phyloP scores from a whole-genome alignment of 2,888 invertebrate genomes.

The Amaurobius ferox region DNA sequence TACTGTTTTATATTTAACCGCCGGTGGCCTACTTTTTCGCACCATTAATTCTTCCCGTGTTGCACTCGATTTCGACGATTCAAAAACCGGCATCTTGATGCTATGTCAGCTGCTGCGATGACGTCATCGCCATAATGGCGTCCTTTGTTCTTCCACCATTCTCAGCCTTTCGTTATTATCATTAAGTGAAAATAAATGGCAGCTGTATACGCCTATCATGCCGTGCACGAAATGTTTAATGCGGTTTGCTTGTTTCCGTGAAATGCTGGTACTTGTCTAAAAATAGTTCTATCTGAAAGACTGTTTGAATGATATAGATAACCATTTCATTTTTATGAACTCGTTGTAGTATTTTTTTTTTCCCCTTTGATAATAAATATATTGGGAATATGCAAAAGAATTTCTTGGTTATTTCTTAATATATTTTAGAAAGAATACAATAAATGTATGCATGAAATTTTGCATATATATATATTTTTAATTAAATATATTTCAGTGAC shows the following conservation, averaged over 20 bases:
- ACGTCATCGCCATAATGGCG: background rate
- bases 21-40: background rate
- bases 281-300: too few species aligned
- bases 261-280: background rate
- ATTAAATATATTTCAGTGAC: too few species aligned
- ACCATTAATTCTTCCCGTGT: slow-evolving; percentile 6
- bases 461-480: too few species aligned
- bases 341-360: too few species aligned
- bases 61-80: background rate
- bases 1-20: background rate
- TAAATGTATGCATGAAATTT: too few species aligned
- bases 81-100: slow-evolving; percentile 6
- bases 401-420: too few species aligned
- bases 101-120: background rate
- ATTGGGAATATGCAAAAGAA: too few species aligned
- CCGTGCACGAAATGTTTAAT: background rate
- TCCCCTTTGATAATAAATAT: too few species aligned
- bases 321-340: too few species aligned
- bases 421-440: too few species aligned
- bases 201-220: background rate
- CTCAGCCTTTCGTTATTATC: background rate
- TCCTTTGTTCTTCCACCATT: background rate
- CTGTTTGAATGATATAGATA: too few species aligned
- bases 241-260: background rate
- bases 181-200: background rate